These are phyloP conservation scores for Pseudomyrmex dendroicus DNA, from an alignment of 1,140 invertebrate species.

Conservation along the genomic window DNA sequence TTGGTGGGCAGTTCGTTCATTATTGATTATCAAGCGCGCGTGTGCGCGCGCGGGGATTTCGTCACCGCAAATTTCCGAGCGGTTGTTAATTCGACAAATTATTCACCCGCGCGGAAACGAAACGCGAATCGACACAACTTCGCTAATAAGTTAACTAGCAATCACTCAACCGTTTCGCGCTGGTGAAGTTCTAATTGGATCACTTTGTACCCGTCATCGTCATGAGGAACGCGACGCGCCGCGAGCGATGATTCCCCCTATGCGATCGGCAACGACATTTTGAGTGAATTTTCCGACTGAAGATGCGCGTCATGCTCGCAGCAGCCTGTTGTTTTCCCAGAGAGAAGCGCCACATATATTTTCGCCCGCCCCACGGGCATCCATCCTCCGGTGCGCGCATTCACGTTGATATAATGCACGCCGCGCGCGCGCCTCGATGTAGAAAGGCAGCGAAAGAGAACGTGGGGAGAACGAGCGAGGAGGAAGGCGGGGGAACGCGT, in stretches of 20 bases:
- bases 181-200: slow-evolving; percentile 54
- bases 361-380: slow-evolving; percentile 28
- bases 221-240: not conserved
- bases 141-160: slow-evolving; percentile 59
- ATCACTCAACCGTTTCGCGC: slow-evolving; percentile 44
- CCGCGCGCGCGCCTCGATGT: slow-evolving; percentile 11
- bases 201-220: slow-evolving; percentile 47
- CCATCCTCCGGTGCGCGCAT: not conserved
- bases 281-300: slow-evolving; percentile 54
- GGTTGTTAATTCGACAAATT: slow-evolving; percentile 51
- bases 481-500: not conserved
- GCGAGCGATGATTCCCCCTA: not conserved
- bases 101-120: slow-evolving; percentile 46
- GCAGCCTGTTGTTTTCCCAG: slow-evolving; percentile 60
- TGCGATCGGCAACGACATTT: slow-evolving; percentile 43
- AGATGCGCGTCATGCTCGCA: slow-evolving; percentile 40
- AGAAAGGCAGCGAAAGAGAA: slow-evolving; percentile 23
- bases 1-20: not conserved
- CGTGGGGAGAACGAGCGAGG: not conserved
- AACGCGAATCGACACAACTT: slow-evolving; percentile 56
- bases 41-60: slow-evolving; percentile 3
- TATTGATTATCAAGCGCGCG: not conserved
- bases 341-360: slow-evolving; percentile 42
- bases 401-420: slow-evolving; percentile 54
- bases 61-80: slow-evolving; percentile 24